Evolutionary conservation across 2,888 invertebrate genomes (phyloP).

Genomic region (Agriopis marginaria): DNA sequence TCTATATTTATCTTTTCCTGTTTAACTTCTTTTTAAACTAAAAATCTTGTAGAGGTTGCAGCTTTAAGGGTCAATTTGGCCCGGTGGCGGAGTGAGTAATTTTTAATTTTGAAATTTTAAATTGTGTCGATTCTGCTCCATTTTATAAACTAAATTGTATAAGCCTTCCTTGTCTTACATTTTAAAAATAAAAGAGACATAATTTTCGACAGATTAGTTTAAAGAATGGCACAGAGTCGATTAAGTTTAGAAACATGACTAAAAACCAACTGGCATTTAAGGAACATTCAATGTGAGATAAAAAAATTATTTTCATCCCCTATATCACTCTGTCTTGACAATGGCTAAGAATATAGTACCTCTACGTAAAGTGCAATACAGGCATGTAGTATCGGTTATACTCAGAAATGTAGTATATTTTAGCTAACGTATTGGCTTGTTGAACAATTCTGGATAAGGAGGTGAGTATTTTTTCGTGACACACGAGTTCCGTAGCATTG

Average conservation of each 20-base stretch:
- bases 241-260: not conserved
- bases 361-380: too few species aligned
- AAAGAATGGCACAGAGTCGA: too few species aligned
- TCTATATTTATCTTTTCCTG: not conserved
- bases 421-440: too few species aligned
- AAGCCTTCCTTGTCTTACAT: too few species aligned
- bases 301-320: not conserved
- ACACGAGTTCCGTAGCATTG: not conserved
- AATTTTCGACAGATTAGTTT: too few species aligned
- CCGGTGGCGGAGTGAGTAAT: slow-evolving; percentile 29
- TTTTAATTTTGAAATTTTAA: not conserved
- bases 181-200: too few species aligned
- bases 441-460: not conserved
- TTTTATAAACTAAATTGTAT: too few species aligned
- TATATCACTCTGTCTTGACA: not conserved
- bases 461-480: not conserved
- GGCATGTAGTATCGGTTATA: too few species aligned
- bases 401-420: too few species aligned
- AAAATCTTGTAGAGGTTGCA: slow-evolving; percentile 10
- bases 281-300: not conserved
- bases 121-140: too few species aligned
- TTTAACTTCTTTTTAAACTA: slow-evolving; percentile 2
- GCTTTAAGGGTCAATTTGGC: slow-evolving; percentile 34
- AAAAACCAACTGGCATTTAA: slow-evolving; percentile 7
- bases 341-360: not conserved